A percentile compares a stretch with the other conserved stretches of the same genome.
Conservation (phyloP, 2,113 vertebrate genomes). For the Perca flavescens region DNA sequence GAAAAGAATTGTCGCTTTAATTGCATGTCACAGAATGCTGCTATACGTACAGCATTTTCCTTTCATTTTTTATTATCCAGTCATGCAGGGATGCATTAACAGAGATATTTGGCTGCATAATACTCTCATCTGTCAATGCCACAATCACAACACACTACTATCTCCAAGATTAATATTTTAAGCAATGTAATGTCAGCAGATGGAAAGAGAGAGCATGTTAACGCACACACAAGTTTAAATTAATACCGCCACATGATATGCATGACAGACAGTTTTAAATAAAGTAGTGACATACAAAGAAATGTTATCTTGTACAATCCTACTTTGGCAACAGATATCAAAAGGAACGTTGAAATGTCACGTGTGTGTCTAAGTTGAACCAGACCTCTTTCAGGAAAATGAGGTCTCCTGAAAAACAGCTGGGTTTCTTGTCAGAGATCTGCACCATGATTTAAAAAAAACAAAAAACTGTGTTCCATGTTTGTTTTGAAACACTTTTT, state of each 20-base stretch:
- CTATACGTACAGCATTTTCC: background rate
- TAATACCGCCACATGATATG: background rate
- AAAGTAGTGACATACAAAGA: background rate
- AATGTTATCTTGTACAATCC: slow-evolving; percentile 3
- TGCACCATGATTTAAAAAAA: slow-evolving; percentile 26
- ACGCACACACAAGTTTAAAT: background rate
- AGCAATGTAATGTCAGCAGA: background rate
- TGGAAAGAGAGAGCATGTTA: background rate
- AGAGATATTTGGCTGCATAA: background rate
- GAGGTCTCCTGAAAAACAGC: slow-evolving; percentile 30
- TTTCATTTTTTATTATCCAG: background rate
- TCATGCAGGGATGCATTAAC: background rate
- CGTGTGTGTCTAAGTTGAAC: background rate
- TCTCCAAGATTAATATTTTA: background rate
- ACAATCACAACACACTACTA: background rate
- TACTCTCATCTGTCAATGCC: background rate
- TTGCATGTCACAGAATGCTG: background rate
- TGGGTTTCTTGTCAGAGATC: slow-evolving; percentile 37
- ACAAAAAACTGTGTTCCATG: background rate
- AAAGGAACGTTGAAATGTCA: background rate
- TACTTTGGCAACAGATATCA: slow-evolving; percentile 9
- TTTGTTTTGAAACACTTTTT: slow-evolving; percentile 38
- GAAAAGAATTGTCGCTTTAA: slow-evolving; percentile 2
- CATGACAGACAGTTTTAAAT: background rate
- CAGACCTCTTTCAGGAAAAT: slow-evolving; percentile 28